A percentile compares a stretch with the other conserved stretches of the same genome.
Evolutionary conservation across 2,888 invertebrate species (phyloP).

Genomic region (Cactoblastis cactorum): DNA sequence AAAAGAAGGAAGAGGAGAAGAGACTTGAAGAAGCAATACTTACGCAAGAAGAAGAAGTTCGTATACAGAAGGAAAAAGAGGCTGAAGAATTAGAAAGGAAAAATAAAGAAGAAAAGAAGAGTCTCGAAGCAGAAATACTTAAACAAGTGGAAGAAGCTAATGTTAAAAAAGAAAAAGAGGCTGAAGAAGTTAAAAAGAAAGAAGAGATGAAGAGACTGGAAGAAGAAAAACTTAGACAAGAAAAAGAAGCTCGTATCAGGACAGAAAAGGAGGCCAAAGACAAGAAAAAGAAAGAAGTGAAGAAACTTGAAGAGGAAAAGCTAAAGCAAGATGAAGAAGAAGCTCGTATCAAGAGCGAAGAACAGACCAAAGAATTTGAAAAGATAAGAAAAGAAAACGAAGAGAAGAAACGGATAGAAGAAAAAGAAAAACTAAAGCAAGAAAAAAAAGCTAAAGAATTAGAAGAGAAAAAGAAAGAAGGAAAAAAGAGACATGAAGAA

Average conservation of each 20-base stretch:
- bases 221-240: slow-evolving; percentile 8
- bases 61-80: slow-evolving; percentile 6
- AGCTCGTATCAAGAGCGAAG: slow-evolving; percentile 19
- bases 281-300: slow-evolving; percentile 7
- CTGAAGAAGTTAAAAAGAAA: no score
- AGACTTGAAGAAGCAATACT: slow-evolving; percentile 15
- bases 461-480: slow-evolving; percentile 21
- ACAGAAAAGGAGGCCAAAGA: background rate
- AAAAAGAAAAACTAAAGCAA: slow-evolving; percentile 7
- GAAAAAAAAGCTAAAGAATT: background rate
- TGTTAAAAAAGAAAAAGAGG: slow-evolving; percentile 12
- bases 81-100: slow-evolving; percentile 7
- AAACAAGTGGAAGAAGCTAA: slow-evolving; percentile 7
- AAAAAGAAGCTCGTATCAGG: background rate
- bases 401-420: slow-evolving; percentile 18
- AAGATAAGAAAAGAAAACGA: slow-evolving; percentile 20
- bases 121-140: slow-evolving; percentile 1
- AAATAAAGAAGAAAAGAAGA: slow-evolving; percentile 10
- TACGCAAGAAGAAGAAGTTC: slow-evolving; percentile 8
- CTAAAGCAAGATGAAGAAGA: slow-evolving; percentile 16
- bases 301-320: slow-evolving; percentile 19
- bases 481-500: no score
- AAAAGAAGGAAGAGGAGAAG: slow-evolving; percentile 13
- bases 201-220: slow-evolving; percentile 25
- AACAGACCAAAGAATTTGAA: slow-evolving; percentile 11